Base-by-base conservation (phyloP, 2,797 vertebrate genomes). In the Peromyscus attwateri region DNA sequence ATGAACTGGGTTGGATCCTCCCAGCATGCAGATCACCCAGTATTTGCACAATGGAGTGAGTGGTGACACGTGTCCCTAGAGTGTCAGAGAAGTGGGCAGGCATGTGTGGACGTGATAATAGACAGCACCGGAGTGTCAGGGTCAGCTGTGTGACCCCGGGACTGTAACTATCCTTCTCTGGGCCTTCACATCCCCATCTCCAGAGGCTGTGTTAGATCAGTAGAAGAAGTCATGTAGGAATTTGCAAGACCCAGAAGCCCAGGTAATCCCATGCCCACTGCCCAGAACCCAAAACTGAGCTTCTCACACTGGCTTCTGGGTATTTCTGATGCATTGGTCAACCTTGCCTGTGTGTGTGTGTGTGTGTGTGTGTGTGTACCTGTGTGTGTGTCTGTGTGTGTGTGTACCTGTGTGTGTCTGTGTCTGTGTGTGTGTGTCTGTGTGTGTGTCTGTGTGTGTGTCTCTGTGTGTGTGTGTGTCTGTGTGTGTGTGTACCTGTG, bases 161-260 rank as follows among this genome's bases (percentile, higher is more conserved):
- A 66, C 43, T 37, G 6, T 57, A 8, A 64, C 75, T 87, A 3
- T 49, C 52, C 92, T 55, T 93, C 83, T 93, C 88, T 88, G 96
- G 88, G 13, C 70, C n/a, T 83, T 68, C 21, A 49, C 70, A 82
- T 92, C 66, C 76, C 37, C 57, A n/a, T 70, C 55, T 92, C 52
- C 79, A 70, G 43, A 31, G 10, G 6, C n/a, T 73, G 49, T 46
- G 19, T 87, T 55, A 12, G 31, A 37, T n/a, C 43, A 37, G 16
- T n/a, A 37, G 73, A 73, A n/a, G 60, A 77, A 46, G 16, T 49
- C 76, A 60, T 71, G 23, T 0, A 19, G 34, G 29, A 14, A 40
- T 19, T 82, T 79, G 10, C 73, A 68, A 60, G 66, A 87, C 12
- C 5, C 5, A 52, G 64, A 60, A 62, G 11, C 34, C 19, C 21